These are phyloP conservation scores for Ceryle rudis DNA, from an alignment of 2,797 vertebrate genomes.

Conservation along the genomic window DNA sequence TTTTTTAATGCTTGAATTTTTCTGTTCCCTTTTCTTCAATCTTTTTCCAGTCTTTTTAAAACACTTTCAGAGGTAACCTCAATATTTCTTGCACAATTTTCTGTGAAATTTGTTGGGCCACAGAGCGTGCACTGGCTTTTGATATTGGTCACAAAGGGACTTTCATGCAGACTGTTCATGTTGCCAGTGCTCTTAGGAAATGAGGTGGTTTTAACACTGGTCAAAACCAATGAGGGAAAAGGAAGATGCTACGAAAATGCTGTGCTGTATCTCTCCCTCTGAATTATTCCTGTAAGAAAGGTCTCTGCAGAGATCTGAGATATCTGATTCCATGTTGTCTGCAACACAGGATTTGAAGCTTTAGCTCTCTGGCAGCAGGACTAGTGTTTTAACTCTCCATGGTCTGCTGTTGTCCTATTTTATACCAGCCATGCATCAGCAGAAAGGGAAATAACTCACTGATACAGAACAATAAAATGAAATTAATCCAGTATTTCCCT, in stretches of 20 bases:
- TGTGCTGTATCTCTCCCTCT: not conserved
- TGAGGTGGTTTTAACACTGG: not conserved
- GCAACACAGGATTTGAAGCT: not conserved
- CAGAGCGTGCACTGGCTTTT: not conserved
- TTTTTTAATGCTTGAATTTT: not conserved
- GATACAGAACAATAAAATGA: not conserved
- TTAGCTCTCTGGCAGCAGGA: not conserved
- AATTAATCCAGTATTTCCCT: not conserved
- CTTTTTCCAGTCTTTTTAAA: not conserved
- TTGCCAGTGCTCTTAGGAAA: not conserved
- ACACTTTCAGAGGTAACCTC: not conserved
- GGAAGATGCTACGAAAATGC: not conserved
- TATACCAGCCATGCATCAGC: not conserved
- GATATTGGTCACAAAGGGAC: not conserved
- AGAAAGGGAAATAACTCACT: not conserved
- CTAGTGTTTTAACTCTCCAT: not conserved
- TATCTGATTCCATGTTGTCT: not conserved
- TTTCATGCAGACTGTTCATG: not conserved
- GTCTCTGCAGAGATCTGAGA: not conserved
- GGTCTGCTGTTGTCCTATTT: not conserved
- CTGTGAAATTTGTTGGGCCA: not conserved
- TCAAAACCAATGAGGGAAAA: not conserved
- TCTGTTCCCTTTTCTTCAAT: not conserved
- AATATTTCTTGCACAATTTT: not conserved
- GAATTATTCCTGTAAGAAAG: not conserved